Evolutionary conservation across 2,797 vertebrate species (phyloP).

Genomic region (Apodemus agrarius): DNA sequence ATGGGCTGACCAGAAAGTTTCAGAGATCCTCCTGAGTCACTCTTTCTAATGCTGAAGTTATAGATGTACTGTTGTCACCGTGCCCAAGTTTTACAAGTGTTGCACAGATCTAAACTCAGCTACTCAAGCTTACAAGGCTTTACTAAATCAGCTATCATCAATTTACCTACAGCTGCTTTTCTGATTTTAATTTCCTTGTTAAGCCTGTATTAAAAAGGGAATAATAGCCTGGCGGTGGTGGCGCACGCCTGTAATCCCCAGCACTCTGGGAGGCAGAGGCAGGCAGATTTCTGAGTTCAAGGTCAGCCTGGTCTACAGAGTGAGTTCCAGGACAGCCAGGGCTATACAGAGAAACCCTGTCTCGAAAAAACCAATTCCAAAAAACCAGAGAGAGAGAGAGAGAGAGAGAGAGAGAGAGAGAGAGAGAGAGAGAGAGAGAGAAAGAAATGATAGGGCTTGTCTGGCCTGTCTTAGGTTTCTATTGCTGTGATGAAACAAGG

Average conservation of each 20-base stretch:
- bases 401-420: too few species aligned
- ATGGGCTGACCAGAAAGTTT: not conserved
- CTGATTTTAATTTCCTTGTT: not conserved
- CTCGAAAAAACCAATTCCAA: too few species aligned
- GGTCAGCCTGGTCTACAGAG: too few species aligned
- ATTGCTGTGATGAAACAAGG: not conserved
- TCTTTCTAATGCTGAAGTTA: not conserved
- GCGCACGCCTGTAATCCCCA: too few species aligned
- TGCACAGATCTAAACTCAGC: not conserved
- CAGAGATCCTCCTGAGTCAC: not conserved
- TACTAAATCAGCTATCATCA: not conserved
- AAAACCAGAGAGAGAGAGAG: too few species aligned
- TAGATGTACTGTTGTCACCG: not conserved
- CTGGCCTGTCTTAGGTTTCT: not conserved
- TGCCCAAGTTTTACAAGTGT: not conserved
- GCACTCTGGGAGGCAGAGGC: too few species aligned
- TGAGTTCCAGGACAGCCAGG: too few species aligned
- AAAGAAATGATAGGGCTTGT: too few species aligned
- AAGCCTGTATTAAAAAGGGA: not conserved
- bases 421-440: too few species aligned
- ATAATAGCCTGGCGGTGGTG: too few species aligned
- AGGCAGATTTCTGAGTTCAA: too few species aligned
- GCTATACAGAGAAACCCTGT: too few species aligned
- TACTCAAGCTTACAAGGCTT: not conserved
- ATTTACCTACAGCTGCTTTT: not conserved